A percentile compares a stretch with the other conserved stretches of the same genome.
These are phyloP conservation scores for Nyleta sp. DNA, from an alignment of 2,888 invertebrate species.

Conservation along the genomic window DNA sequence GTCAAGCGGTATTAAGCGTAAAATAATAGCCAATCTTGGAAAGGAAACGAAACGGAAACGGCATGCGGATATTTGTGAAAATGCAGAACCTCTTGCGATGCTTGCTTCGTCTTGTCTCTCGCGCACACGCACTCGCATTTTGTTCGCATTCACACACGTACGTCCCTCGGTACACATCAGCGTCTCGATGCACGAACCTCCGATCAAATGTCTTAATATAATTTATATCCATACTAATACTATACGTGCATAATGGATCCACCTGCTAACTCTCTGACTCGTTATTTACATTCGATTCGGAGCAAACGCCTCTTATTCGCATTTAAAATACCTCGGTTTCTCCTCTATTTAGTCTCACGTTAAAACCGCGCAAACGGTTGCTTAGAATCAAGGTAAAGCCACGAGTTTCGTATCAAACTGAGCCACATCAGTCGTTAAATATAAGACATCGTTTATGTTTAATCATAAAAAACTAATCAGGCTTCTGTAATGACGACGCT, in stretches of 20 bases:
- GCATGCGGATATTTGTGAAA: slow-evolving; percentile 79
- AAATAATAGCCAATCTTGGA: slow-evolving; percentile 53
- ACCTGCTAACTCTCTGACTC: slow-evolving; percentile 67
- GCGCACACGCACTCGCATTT: slow-evolving; percentile 19
- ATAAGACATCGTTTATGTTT: slow-evolving; percentile 71
- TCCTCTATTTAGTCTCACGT: slow-evolving; percentile 43
- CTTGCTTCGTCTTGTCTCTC: slow-evolving; percentile 33
- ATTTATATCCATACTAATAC: slow-evolving; percentile 75
- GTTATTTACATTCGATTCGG: slow-evolving; percentile 71
- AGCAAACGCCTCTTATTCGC: slow-evolving; percentile 67
- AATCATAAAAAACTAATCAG: slow-evolving; percentile 74
- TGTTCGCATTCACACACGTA: slow-evolving; percentile 22
- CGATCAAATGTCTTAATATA: slow-evolving; percentile 69
- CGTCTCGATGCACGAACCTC: slow-evolving; percentile 71
- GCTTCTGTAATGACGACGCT: slow-evolving; percentile 71
- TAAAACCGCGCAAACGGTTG: slow-evolving; percentile 52
- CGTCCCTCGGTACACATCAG: slow-evolving; percentile 54
- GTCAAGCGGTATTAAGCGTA: slow-evolving; percentile 29
- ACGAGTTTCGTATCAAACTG: slow-evolving; percentile 68
- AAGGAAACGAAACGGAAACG: no score
- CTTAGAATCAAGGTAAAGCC: slow-evolving; percentile 67
- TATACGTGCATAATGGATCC: slow-evolving; percentile 76
- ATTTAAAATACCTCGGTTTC: slow-evolving; percentile 56
- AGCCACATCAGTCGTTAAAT: slow-evolving; percentile 72
- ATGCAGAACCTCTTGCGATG: slow-evolving; percentile 74